Percentiles rank a stretch among this genome's conserved stretches.
Evolutionary conservation across 2,113 vertebrate species (phyloP).

Genomic region (Oncorhynchus clarkii): DNA sequence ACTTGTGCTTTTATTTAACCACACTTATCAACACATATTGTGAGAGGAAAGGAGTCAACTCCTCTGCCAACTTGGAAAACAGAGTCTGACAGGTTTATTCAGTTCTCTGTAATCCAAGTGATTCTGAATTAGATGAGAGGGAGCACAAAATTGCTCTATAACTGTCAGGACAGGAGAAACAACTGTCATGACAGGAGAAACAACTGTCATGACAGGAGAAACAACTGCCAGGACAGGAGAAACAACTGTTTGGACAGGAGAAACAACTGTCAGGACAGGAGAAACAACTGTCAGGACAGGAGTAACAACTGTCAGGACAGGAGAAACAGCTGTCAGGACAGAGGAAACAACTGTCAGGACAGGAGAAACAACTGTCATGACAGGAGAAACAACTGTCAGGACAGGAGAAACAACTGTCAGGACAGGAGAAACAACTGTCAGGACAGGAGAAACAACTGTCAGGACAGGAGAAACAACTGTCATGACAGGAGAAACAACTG

Average conservation of each 20-base stretch:
- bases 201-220: conserved; percentile 11
- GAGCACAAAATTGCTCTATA: conserved; percentile 9
- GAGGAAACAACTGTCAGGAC: conserved; percentile 23
- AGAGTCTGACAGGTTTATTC: conserved; percentile 36
- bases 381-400: background rate
- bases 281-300: too few species aligned
- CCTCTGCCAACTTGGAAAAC: conserved; percentile 21
- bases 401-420: too few species aligned
- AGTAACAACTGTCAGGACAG: too few species aligned
- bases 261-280: too few species aligned
- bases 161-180: conserved; percentile 31
- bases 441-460: too few species aligned
- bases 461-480: too few species aligned
- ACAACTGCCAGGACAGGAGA: too few species aligned
- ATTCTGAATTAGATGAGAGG: conserved; percentile 20
- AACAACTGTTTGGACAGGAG: too few species aligned
- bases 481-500: too few species aligned
- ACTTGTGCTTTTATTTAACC: conserved; percentile 48
- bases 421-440: too few species aligned
- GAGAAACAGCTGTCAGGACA: too few species aligned
- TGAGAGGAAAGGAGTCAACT: conserved; percentile 25
- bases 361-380: conserved; percentile 31
- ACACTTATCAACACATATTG: conserved; percentile 37
- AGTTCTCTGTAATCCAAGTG: conserved; percentile 35
- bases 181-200: conserved; percentile 19